Evolutionary conservation across 23 tunicate species (phyloP).

Genomic region (Corella eumyota): DNA sequence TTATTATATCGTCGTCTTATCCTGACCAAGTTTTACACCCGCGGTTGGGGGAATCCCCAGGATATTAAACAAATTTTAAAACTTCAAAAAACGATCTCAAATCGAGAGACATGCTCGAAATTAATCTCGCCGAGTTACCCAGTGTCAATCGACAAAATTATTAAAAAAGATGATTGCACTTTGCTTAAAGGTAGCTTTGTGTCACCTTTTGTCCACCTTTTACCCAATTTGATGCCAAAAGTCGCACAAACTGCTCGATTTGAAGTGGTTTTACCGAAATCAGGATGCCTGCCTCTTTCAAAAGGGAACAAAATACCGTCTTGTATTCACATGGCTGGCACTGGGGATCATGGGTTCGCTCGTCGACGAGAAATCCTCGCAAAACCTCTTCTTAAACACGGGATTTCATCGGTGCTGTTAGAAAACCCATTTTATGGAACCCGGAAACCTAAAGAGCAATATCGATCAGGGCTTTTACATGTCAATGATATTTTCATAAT

Average conservation of each 20-base stretch:
- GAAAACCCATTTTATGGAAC: slow-evolving; percentile 92
- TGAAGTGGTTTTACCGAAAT: slow-evolving; percentile 62
- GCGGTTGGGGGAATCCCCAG: slow-evolving; percentile 95
- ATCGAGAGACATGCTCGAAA: slow-evolving; percentile 37
- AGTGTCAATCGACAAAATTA: slow-evolving; percentile 17
- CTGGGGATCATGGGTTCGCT: slow-evolving; percentile 92
- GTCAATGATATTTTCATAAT: slow-evolving; percentile 79
- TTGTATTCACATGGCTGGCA: slow-evolving; percentile 96
- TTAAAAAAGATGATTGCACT: slow-evolving; percentile 13
- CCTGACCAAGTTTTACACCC: slow-evolving; percentile 71
- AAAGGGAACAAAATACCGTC: slow-evolving; percentile 13
- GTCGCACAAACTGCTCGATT: slow-evolving; percentile 48
- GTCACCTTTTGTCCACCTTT: slow-evolving; percentile 40
- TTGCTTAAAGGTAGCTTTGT: slow-evolving; percentile 51
- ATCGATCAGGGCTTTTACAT: slow-evolving; percentile 58
- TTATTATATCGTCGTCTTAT: slow-evolving; percentile 59
- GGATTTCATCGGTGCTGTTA: slow-evolving; percentile 57
- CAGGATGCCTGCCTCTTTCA: background rate
- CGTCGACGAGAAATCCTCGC: slow-evolving; percentile 84
- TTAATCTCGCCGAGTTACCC: slow-evolving; percentile 23
- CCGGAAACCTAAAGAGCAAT: slow-evolving; percentile 77
- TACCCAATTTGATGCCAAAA: slow-evolving; percentile 48
- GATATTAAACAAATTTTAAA: slow-evolving; percentile 47
- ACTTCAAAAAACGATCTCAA: slow-evolving; percentile 57
- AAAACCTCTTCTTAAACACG: slow-evolving; percentile 61